Percentiles rank a stretch among this genome's conserved stretches.
Conservation (phyloP, 2,113 vertebrate species). For the Elephantulus edwardii region DNA sequence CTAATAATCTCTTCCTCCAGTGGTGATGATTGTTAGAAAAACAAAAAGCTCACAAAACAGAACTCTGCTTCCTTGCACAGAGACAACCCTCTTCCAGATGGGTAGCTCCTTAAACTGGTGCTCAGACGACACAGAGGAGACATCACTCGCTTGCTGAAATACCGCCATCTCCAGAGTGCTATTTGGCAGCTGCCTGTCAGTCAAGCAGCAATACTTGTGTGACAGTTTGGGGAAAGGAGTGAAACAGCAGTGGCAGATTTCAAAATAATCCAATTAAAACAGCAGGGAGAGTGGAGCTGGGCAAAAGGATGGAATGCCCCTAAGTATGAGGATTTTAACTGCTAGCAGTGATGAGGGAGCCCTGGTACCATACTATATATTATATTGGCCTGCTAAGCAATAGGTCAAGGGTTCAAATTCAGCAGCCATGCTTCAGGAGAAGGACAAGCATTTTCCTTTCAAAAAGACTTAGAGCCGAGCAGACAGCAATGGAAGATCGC, state of each 20-base stretch:
- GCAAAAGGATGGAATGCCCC: neutral
- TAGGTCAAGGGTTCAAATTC: too few species aligned
- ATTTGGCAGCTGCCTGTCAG: slow-evolving; percentile 69
- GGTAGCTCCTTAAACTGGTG: neutral
- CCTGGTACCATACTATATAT: too few species aligned
- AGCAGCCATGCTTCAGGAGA: too few species aligned
- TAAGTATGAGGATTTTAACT: neutral
- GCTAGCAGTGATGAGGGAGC: too few species aligned
- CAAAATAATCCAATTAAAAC: slow-evolving; percentile 78
- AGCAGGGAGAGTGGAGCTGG: slow-evolving; percentile 52
- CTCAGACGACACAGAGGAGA: neutral
- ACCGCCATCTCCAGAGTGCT: slow-evolving; percentile 57
- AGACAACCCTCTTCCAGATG: slow-evolving; percentile 41
- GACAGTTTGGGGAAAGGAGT: slow-evolving; percentile 73
- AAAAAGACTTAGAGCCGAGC: too few species aligned
- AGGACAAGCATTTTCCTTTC: too few species aligned
- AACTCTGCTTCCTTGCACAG: neutral
- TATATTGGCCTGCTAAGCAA: too few species aligned
- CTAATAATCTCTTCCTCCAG: neutral
- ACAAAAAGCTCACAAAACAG: neutral
- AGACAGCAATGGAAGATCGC: too few species aligned
- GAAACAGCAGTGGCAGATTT: slow-evolving; percentile 77
- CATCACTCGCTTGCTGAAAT: slow-evolving; percentile 42
- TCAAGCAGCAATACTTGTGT: slow-evolving; percentile 55
- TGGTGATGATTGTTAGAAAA: neutral